phyloP scores from a whole-genome alignment of 2,113 vertebrate genomes.

The human region DNA sequence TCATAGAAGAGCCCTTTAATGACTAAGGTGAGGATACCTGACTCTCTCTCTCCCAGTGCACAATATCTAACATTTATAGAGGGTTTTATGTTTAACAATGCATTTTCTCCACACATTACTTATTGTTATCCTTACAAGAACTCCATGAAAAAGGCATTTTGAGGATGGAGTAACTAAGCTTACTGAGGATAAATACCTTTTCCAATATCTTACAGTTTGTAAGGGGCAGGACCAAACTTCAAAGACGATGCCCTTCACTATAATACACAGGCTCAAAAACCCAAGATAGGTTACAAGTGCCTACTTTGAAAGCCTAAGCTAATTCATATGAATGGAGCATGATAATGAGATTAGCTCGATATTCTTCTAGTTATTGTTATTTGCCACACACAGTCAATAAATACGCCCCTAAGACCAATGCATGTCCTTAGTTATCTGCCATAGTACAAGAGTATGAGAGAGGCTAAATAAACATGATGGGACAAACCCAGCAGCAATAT shows the following conservation, averaged over 20 bases:
- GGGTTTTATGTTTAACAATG: neutral
- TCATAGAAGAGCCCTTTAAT: neutral
- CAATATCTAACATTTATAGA: neutral
- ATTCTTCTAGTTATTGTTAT: neutral
- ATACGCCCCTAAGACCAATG: neutral
- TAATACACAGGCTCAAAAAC: neutral
- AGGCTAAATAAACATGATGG: neutral
- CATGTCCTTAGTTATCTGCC: neutral
- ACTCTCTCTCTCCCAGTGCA: neutral
- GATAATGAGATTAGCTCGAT: neutral
- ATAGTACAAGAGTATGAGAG: neutral
- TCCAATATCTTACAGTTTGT: neutral
- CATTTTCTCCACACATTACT: neutral
- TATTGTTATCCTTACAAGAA: neutral
- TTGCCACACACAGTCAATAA: neutral
- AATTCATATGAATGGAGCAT: neutral
- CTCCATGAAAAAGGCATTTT: neutral
- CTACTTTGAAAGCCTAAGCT: neutral
- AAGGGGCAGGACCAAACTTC: neutral
- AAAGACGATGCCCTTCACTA: neutral
- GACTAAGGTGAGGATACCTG: neutral
- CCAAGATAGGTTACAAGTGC: neutral
- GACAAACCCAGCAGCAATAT: rapidly evolving
- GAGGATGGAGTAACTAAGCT: neutral
- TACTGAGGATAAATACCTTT: neutral